Evolutionary conservation across 2,888 invertebrate genomes (phyloP).

Genomic region (Yponomeuta malinellus): DNA sequence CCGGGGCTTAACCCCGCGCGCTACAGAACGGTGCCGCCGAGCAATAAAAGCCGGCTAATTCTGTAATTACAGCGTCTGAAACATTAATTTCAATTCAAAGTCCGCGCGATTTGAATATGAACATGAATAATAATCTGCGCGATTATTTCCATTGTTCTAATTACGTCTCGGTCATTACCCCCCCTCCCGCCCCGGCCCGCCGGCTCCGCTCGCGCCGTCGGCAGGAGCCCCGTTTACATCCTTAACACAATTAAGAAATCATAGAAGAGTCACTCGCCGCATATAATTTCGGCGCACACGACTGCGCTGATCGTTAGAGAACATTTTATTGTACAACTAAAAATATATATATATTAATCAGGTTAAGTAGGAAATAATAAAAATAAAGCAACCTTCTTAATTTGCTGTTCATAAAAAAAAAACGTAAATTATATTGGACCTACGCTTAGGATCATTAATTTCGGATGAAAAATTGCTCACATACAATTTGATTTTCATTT

Average conservation of each 20-base stretch:
- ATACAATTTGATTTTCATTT: no score
- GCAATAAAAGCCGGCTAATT: background rate
- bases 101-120: background rate
- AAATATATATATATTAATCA: background rate
- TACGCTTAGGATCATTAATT: no score
- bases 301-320: no score
- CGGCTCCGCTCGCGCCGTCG: background rate
- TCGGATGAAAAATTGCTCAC: no score
- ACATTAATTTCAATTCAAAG: conserved; percentile 10
- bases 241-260: background rate
- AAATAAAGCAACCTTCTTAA: no score
- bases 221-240: background rate
- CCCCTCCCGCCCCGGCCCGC: background rate
- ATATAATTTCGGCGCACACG: no score
- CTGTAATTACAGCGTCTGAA: conserved; percentile 4
- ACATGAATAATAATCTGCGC: conserved; percentile 12
- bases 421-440: no score
- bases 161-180: conserved; percentile 4
- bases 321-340: no score
- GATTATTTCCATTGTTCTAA: conserved; percentile 12
- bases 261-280: background rate
- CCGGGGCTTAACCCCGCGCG: background rate
- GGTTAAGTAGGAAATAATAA: no score
- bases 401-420: no score
- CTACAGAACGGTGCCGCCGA: background rate